phyloP scores from a whole-genome alignment of 2,113 vertebrate species.

The Passerina amoena region DNA sequence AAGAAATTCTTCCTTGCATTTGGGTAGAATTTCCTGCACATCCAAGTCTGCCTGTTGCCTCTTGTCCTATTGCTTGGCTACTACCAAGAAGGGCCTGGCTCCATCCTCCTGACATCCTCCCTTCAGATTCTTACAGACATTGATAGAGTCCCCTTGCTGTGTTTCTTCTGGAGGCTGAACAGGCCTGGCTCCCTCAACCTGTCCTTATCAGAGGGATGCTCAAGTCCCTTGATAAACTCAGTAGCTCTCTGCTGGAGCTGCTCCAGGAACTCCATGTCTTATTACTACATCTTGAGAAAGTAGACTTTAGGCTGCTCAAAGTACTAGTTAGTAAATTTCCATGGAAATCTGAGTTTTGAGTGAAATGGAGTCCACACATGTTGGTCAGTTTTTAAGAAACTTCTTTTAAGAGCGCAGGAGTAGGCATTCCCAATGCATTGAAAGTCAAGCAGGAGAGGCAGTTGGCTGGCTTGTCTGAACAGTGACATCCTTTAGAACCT shows the following conservation, averaged over 20 bases:
- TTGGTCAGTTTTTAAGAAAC: not conserved
- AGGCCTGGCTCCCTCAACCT: not conserved
- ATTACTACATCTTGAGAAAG: not conserved
- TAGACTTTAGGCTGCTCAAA: not conserved
- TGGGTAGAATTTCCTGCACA: not conserved
- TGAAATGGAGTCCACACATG: not conserved
- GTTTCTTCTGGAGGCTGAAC: not conserved
- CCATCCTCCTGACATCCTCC: not conserved
- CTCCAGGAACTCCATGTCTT: not conserved
- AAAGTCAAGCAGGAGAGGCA: not conserved
- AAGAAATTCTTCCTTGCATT: not conserved
- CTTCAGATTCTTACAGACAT: not conserved
- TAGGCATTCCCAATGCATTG: not conserved
- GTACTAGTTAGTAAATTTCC: not conserved
- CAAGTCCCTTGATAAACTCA: not conserved
- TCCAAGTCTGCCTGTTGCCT: rapidly evolving
- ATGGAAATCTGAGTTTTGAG: not conserved
- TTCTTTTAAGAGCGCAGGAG: not conserved
- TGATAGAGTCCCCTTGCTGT: not conserved
- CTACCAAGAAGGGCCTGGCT: not conserved
- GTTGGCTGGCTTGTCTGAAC: not conserved
- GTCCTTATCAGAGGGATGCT: not conserved
- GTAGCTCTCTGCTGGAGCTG: rapidly evolving
- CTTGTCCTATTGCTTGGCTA: not conserved
- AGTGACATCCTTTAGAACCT: not conserved